Percentiles rank a stretch among this genome's conserved stretches.
Evolutionary conservation across 2,888 invertebrate genomes (phyloP).

Genomic region (Lochmaea crataegi): DNA sequence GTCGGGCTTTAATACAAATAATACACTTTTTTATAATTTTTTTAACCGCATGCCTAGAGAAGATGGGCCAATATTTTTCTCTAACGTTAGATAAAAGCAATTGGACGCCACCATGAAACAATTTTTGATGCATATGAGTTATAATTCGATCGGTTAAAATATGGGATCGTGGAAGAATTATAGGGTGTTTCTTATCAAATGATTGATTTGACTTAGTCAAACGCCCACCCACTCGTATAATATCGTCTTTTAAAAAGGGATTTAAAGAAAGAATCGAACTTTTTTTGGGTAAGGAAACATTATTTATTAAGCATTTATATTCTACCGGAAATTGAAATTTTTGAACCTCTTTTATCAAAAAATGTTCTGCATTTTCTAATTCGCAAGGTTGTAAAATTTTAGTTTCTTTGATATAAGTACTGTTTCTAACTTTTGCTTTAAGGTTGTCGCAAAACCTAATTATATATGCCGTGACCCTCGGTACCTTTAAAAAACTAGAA

Average conservation of each 20-base stretch:
- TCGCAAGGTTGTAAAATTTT: too few species aligned
- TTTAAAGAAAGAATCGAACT: neutral
- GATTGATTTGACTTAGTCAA: neutral
- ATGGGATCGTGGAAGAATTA: neutral
- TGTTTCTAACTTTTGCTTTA: neutral
- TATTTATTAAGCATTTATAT: too few species aligned
- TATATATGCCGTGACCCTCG: neutral
- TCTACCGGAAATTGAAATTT: neutral
- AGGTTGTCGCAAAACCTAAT: neutral
- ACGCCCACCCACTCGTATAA: neutral
- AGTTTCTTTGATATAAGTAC: neutral
- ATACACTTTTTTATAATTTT: too few species aligned
- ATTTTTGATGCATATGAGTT: too few species aligned
- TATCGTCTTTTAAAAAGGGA: neutral
- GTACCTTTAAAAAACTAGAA: neutral
- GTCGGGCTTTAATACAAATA: too few species aligned
- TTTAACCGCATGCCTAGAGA: too few species aligned
- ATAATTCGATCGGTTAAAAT: neutral
- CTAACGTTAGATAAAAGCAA: too few species aligned
- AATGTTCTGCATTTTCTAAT: neutral
- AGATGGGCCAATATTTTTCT: too few species aligned
- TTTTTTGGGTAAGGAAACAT: neutral
- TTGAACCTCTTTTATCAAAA: neutral
- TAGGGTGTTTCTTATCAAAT: neutral
- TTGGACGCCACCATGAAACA: too few species aligned